Percentiles rank a stretch among this genome's conserved stretches.
phyloP scores from a whole-genome alignment of 2,113 vertebrate species.

The Pangasianodon gigas region DNA sequence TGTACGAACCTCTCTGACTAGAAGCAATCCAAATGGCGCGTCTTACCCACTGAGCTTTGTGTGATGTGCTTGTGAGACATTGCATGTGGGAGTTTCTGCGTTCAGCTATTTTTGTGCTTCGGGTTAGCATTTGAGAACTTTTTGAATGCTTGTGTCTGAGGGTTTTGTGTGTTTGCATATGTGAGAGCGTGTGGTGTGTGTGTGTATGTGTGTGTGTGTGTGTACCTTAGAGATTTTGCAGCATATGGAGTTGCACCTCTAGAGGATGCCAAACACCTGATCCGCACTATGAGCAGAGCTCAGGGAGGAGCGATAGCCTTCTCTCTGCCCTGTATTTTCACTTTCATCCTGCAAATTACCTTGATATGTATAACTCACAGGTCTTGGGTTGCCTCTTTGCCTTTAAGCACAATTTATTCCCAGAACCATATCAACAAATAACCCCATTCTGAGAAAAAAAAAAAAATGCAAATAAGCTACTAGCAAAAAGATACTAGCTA shows the following conservation, averaged over 20 bases:
- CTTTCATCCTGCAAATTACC: slow-evolving; percentile 42
- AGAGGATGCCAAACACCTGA: slow-evolving; percentile 54
- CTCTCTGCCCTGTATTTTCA: slow-evolving; percentile 38
- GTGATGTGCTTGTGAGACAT: slow-evolving; percentile 23
- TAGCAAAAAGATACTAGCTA: slow-evolving; percentile 39
- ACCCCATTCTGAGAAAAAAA: slow-evolving; percentile 19
- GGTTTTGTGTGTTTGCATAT: slow-evolving; percentile 40
- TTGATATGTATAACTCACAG: slow-evolving; percentile 21
- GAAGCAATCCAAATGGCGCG: slow-evolving; percentile 29
- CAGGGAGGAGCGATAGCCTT: neutral
- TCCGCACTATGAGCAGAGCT: slow-evolving; percentile 38
- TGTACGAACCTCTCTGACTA: slow-evolving; percentile 20
- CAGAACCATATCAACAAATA: slow-evolving; percentile 39
- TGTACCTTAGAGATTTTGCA: slow-evolving; percentile 46
- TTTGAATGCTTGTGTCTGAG: slow-evolving; percentile 26
- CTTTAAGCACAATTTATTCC: slow-evolving; percentile 28
- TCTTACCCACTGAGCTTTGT: slow-evolving; percentile 31
- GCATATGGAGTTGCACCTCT: slow-evolving; percentile 50
- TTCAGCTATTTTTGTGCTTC: neutral
- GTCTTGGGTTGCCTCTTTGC: slow-evolving; percentile 28
- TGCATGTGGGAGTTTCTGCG: slow-evolving; percentile 9
- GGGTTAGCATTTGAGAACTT: slow-evolving; percentile 24
- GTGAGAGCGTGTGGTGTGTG: slow-evolving; percentile 53
- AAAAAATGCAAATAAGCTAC: slow-evolving; percentile 11
- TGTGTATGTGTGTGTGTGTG: slow-evolving; percentile 34